Conservation (phyloP, 2,113 vertebrate species). For the Heterotilapia buettikoferi region DNA sequence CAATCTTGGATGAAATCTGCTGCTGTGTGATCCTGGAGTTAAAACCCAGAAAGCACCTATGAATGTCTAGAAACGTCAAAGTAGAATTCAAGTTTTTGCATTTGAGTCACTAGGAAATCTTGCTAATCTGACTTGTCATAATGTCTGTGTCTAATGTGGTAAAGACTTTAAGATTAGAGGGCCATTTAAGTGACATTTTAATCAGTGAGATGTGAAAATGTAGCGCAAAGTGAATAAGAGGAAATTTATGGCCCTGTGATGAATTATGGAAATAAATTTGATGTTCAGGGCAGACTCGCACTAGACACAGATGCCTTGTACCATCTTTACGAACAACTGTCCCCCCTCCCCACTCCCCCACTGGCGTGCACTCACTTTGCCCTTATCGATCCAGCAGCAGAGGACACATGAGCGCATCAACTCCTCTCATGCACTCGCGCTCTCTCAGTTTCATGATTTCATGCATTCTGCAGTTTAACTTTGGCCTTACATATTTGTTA, state of each 20-base stretch:
- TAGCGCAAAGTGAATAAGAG: not conserved
- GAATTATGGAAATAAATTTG: not conserved
- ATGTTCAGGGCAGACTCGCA: not conserved
- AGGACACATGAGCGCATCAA: not conserved
- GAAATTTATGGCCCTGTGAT: not conserved
- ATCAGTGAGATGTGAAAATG: not conserved
- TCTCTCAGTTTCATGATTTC: not conserved
- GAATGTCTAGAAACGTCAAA: not conserved
- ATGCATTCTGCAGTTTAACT: not conserved
- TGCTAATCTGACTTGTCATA: not conserved
- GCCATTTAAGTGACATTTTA: not conserved
- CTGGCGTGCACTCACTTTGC: not conserved
- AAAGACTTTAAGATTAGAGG: not conserved
- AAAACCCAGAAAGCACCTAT: not conserved
- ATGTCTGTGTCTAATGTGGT: not conserved
- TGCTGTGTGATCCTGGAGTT: not conserved
- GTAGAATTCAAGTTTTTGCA: not conserved
- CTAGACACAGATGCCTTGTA: not conserved
- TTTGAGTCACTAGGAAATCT: not conserved
- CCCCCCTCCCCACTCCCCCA: not conserved
- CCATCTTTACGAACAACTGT: not conserved
- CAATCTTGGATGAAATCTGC: not conserved
- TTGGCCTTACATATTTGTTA: not conserved
- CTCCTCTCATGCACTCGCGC: not conserved
- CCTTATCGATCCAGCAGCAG: fast-evolving